Percentiles rank a stretch among this genome's conserved stretches.
Conservation (phyloP, 2,113 vertebrate genomes). For the Oophaga pumilio region DNA sequence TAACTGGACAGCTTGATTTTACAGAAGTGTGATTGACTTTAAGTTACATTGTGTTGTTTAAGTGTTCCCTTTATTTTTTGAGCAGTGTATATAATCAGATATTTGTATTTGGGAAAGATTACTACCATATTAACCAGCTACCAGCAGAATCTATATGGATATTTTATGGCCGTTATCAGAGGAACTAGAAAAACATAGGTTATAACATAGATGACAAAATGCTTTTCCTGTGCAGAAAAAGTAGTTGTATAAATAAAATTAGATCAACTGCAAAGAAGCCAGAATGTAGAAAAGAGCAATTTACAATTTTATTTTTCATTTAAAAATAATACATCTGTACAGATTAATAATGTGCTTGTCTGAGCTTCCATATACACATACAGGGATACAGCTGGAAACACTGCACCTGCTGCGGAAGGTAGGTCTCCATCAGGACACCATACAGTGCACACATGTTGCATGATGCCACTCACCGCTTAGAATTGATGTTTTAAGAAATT, state of each 20-base stretch:
- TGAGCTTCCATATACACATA: slow-evolving; percentile 34
- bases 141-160: too few species aligned
- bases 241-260: not conserved
- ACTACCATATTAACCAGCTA: too few species aligned
- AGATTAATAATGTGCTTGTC: not conserved
- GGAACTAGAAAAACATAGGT: not conserved
- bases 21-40: too few species aligned
- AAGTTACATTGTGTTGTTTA: too few species aligned
- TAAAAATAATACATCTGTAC: slow-evolving; percentile 52
- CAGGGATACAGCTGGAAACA: not conserved
- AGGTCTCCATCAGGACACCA: not conserved
- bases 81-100: too few species aligned
- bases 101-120: too few species aligned
- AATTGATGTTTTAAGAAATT: too few species aligned
- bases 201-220: not conserved
- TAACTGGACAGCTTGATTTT: too few species aligned
- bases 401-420: not conserved
- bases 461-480: not conserved
- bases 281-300: slow-evolving; percentile 21
- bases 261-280: not conserved
- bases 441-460: not conserved
- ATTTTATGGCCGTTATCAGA: too few species aligned
- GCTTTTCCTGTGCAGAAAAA: not conserved
- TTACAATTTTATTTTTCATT: slow-evolving; percentile 51
- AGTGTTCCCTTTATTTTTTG: too few species aligned